These are phyloP conservation scores for Aproaerema taeniolella DNA, from an alignment of 2,888 invertebrate genomes.

Conservation along the genomic window DNA sequence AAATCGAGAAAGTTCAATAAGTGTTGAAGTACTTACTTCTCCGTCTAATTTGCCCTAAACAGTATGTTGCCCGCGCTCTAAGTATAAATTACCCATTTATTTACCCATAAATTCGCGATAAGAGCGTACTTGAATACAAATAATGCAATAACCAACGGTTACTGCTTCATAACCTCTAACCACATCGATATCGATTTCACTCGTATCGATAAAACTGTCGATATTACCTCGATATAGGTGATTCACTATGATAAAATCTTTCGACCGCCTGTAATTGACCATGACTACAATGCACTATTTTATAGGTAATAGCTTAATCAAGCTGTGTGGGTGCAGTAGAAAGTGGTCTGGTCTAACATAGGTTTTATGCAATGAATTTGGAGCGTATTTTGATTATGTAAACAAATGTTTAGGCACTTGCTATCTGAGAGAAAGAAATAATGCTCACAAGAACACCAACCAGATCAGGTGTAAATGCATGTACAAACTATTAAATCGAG, in stretches of 20 bases:
- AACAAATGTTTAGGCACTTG: no score
- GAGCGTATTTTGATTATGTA: neutral
- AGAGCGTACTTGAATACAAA: constrained; percentile 19
- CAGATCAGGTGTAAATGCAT: no score
- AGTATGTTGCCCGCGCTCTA: constrained; percentile 13
- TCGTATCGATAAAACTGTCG: constrained; percentile 57
- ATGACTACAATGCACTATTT: constrained; percentile 54
- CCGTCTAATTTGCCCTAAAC: neutral
- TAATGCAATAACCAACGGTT: constrained; percentile 25
- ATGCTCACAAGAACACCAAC: no score
- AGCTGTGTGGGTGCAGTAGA: constrained; percentile 52
- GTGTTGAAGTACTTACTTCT: neutral
- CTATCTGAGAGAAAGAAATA: no score
- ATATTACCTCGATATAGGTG: constrained; percentile 42
- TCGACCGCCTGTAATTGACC: constrained; percentile 35
- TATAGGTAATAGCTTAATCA: constrained; percentile 57
- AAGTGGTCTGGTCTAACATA: constrained; percentile 43
- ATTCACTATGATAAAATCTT: constrained; percentile 48
- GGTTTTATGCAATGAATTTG: constrained; percentile 20
- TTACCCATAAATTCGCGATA: constrained; percentile 24
- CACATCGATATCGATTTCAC: constrained; percentile 45
- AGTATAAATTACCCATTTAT: constrained; percentile 23
- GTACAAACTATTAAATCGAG: no score
- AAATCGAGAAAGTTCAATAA: no score
- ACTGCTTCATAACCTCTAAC: constrained; percentile 14